Base-by-base conservation (phyloP, 2,113 vertebrate species). In the Apistogramma diplotaenia region DNA sequence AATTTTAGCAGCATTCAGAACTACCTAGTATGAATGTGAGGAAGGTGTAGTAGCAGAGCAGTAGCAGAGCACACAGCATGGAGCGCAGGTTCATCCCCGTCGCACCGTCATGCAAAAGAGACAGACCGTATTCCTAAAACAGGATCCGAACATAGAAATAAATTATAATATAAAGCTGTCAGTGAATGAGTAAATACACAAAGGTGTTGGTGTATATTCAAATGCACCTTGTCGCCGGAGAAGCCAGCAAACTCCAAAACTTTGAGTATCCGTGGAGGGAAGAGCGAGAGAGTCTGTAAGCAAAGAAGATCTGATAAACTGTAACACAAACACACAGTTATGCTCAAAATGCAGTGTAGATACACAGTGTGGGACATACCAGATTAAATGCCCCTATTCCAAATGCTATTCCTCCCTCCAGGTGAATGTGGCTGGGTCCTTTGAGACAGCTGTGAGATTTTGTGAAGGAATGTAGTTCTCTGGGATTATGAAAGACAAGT, bases 1-100 rank as follows among this genome's bases (percentile, higher is more conserved):
- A 49, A 0, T 49, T 29, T 49, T 15, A 46, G 43, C 11, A 15
- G 6, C 43, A 6, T 46, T 18, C 33, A 70, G 35, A 23, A 15
- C 53, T 73, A 96, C 96, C 96, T 8, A 96, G 90, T 59, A 96
- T 94, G 86, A 96, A 95, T 7, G 94, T 95, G 84, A 96, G 94
- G 78, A 96, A 96, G 77, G 95, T 96, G 92, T 96, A 95, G 89
- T 95, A 96, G 78, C 96, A 96, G 70, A 96, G 95, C 81, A 96
- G 91, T 18, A 96, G 93, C 79, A 96, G 93, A 13, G 92, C 94
- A 16, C 95, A 96, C 57, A 96, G 92, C 94, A 96, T 93, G 82
- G 96, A 96, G 86, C 96, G 96, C 83, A 96, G 89, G 76, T 95
- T 96, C 60, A 89, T 74, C n/a, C 86, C 94, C 0, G 89, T 92